These are phyloP conservation scores for Eudyptes chrysolophus DNA, from an alignment of 2,113 vertebrate species.

Conservation along the genomic window DNA sequence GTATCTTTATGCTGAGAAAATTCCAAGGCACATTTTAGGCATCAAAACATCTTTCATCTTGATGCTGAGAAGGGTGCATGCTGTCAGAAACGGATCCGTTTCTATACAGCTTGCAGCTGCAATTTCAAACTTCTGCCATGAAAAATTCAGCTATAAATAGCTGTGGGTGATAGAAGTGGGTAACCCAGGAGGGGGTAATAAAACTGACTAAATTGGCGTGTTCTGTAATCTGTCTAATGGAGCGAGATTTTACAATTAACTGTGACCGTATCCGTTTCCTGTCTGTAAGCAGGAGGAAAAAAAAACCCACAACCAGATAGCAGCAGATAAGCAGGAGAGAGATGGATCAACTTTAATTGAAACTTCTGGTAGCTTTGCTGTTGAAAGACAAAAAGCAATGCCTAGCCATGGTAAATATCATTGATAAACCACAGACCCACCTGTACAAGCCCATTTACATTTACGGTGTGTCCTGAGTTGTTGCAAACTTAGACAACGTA, in stretches of 20 bases:
- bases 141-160: neutral
- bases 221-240: constrained; percentile 21
- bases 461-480: neutral
- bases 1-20: neutral
- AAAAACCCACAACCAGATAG: neutral
- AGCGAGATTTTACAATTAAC: neutral
- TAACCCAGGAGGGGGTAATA: neutral
- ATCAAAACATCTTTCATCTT: neutral
- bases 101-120: neutral
- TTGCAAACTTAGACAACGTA: neutral
- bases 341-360: neutral
- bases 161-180: neutral
- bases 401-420: neutral
- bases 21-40: neutral
- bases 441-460: neutral
- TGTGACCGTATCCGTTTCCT: neutral
- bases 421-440: neutral
- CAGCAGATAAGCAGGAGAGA: neutral
- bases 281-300: neutral
- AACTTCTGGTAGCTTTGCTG: neutral
- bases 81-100: neutral
- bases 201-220: neutral
- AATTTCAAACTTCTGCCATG: neutral
- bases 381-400: neutral
- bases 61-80: neutral